These are phyloP conservation scores for Sinhomidia bicolor DNA, from an alignment of 2,888 invertebrate species.

Conservation along the genomic window DNA sequence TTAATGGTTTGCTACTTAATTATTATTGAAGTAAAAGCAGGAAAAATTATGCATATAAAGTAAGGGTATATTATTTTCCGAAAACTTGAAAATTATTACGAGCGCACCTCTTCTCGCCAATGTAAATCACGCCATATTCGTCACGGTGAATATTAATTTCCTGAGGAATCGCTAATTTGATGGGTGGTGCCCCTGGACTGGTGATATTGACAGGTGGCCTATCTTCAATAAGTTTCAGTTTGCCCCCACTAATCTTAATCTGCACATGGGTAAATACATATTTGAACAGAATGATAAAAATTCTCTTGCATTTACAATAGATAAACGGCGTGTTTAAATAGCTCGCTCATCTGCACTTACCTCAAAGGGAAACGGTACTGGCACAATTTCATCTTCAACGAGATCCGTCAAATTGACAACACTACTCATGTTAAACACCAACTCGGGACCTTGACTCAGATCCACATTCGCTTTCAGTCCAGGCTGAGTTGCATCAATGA, in stretches of 20 bases:
- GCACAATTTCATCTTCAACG: conserved; percentile 92
- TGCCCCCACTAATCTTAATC: conserved; percentile 86
- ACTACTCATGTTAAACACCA: conserved; percentile 89
- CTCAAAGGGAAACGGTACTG: conserved; percentile 91
- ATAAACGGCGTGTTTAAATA: too few relatives aligned
- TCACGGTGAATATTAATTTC: conserved; percentile 87
- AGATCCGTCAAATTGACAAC: conserved; percentile 91
- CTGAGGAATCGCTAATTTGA: conserved; percentile 88
- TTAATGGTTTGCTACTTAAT: too few relatives aligned
- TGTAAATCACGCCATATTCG: conserved; percentile 88
- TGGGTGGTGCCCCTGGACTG: conserved; percentile 91
- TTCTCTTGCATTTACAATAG: conserved; percentile 9
- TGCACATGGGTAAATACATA: too few relatives aligned
- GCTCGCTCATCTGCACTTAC: conserved; percentile 82
- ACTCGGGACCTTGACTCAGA: conserved; percentile 70
- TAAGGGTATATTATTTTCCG: not conserved
- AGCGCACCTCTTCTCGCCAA: conserved; percentile 82
- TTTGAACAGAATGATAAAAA: conserved; percentile 13
- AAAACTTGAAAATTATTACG: not conserved
- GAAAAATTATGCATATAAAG: too few relatives aligned
- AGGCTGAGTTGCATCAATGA: conserved; percentile 81
- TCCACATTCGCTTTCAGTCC: conserved; percentile 78
- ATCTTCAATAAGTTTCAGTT: conserved; percentile 91
- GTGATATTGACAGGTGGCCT: conserved; percentile 90
- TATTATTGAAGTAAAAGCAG: too few relatives aligned